These are phyloP conservation scores for Cryptoblepharus egeriae DNA, from an alignment of 2,797 vertebrate species.

Conservation along the genomic window DNA sequence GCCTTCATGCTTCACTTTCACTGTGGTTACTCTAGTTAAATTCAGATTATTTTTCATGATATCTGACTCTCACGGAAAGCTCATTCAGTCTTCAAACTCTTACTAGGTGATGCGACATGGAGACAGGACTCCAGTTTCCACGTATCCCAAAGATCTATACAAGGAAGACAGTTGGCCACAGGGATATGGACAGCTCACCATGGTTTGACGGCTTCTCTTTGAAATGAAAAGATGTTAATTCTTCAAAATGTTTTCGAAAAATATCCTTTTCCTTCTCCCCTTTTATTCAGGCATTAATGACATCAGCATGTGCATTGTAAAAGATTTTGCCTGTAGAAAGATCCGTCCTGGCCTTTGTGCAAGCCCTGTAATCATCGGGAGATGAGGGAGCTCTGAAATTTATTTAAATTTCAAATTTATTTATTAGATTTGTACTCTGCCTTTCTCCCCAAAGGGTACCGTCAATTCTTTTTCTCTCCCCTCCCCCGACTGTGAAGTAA, in stretches of 20 bases:
- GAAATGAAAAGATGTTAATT: neutral
- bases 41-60: neutral
- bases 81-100: neutral
- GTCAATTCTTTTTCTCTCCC: too few species aligned
- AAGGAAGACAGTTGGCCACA: slow-evolving; percentile 89
- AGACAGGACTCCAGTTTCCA: slow-evolving; percentile 86
- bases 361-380: too few species aligned
- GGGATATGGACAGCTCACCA: slow-evolving; percentile 91
- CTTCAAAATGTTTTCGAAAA: neutral
- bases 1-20: neutral
- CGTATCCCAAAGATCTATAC: slow-evolving; percentile 86
- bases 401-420: too few species aligned
- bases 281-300: neutral
- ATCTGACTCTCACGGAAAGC: neutral
- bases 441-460: too few species aligned
- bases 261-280: neutral
- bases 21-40: neutral
- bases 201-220: slow-evolving; percentile 77
- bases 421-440: too few species aligned
- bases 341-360: too few species aligned
- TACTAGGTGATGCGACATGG: slow-evolving; percentile 90
- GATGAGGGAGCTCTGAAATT: too few species aligned
- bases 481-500: too few species aligned
- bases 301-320: neutral
- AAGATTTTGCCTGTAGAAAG: too few species aligned